Conservation (phyloP, 2,113 vertebrate genomes). For the Rhizomys pruinosus region DNA sequence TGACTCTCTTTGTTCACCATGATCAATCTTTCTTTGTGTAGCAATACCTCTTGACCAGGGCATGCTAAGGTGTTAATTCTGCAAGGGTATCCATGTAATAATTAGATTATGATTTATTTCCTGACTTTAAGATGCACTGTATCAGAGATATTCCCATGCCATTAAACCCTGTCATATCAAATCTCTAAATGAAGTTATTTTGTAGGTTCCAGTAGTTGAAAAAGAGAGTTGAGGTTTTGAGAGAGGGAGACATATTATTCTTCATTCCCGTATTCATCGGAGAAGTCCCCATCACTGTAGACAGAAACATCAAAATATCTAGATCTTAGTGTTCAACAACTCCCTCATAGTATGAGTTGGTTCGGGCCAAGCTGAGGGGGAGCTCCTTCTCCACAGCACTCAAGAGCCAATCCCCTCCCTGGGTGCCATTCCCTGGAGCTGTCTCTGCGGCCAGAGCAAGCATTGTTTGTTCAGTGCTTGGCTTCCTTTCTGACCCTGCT, state of each 20-base stretch:
- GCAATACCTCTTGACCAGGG: background rate
- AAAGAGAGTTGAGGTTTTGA: background rate
- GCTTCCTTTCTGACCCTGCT: background rate
- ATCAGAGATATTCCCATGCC: background rate
- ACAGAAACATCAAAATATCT: conserved; percentile 21
- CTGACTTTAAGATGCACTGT: background rate
- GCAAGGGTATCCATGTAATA: background rate
- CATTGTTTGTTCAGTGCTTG: background rate
- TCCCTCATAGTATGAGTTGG: background rate
- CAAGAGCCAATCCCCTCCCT: accelerated
- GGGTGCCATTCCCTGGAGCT: background rate
- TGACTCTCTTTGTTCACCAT: background rate
- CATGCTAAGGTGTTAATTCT: background rate
- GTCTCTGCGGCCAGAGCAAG: background rate
- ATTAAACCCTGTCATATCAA: background rate
- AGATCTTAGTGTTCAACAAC: background rate
- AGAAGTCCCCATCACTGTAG: background rate
- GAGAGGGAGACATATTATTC: background rate
- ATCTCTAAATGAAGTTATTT: conserved; percentile 7
- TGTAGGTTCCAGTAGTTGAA: background rate
- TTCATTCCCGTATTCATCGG: background rate
- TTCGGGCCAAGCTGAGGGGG: background rate
- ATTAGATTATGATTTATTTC: conserved; percentile 54
- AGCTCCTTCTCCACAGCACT: background rate
- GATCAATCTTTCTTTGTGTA: conserved; percentile 29